Evolutionary conservation across 1,140 invertebrate species (phyloP).

Genomic region (Lasioglossum albipes): DNA sequence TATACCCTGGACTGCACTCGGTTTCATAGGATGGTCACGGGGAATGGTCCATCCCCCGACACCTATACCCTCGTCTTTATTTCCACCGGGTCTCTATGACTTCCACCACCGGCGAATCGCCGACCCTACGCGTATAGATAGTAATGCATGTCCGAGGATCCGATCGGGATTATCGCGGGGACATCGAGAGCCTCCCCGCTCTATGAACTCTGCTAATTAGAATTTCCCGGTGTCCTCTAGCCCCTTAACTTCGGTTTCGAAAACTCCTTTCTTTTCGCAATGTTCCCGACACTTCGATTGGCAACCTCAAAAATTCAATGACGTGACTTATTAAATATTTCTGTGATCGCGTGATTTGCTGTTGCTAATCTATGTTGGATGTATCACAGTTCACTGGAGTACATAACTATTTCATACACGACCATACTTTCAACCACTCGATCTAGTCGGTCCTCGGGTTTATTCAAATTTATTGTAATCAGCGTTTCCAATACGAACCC

Average conservation of each 20-base stretch:
- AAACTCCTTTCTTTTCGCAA: too few species aligned
- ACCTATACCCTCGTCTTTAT: slow-evolving; percentile 72
- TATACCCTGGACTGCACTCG: slow-evolving; percentile 66
- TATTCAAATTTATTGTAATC: too few species aligned
- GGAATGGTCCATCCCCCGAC: slow-evolving; percentile 69
- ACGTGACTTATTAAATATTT: too few species aligned
- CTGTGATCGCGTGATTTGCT: too few species aligned
- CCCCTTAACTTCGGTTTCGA: neutral
- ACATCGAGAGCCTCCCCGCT: slow-evolving; percentile 8
- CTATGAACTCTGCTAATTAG: slow-evolving; percentile 35
- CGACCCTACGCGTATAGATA: slow-evolving; percentile 19
- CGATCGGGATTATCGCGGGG: slow-evolving; percentile 44
- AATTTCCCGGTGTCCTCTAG: neutral
- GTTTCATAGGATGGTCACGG: slow-evolving; percentile 68
- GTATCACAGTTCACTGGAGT: too few species aligned
- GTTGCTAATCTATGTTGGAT: too few species aligned
- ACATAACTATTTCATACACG: too few species aligned
- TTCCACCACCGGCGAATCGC: slow-evolving; percentile 29
- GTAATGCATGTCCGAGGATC: slow-evolving; percentile 20
- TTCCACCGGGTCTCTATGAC: slow-evolving; percentile 57
- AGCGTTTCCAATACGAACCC: too few species aligned
- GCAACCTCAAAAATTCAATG: too few species aligned
- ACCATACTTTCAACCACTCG: too few species aligned
- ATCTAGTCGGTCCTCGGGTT: too few species aligned
- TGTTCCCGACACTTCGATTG: neutral